These are phyloP conservation scores for Drosophila rhopaloa DNA, from an alignment of 1,140 invertebrate genomes.

Conservation along the genomic window DNA sequence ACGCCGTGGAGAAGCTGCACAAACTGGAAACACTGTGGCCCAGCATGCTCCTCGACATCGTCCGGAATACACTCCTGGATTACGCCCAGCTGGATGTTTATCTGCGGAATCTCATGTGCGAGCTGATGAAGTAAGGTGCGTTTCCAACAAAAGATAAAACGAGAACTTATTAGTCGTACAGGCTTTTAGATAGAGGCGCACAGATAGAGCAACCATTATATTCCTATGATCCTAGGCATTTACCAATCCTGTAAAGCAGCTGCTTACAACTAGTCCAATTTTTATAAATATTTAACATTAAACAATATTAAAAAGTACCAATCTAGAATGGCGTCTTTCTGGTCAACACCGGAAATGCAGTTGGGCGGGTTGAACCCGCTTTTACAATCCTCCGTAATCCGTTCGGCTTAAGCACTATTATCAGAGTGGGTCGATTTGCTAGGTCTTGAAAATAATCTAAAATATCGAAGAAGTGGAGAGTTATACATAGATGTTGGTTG, in stretches of 20 bases:
- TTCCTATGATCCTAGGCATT: conserved; percentile 73
- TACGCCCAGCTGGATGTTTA: conserved; percentile 91
- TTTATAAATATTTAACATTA: conserved; percentile 82
- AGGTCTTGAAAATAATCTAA: too few relatives aligned
- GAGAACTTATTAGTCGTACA: conserved; percentile 49
- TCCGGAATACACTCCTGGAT: conserved; percentile 90
- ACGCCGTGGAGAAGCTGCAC: conserved; percentile 90
- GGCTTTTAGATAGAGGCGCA: conserved; percentile 65
- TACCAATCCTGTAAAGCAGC: conserved; percentile 71
- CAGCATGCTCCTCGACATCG: conserved; percentile 89
- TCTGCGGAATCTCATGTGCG: conserved; percentile 87
- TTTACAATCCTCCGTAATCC: background rate
- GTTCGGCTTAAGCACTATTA: background rate
- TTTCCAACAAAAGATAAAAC: background rate
- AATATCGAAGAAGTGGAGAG: too few relatives aligned
- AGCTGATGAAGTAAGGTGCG: conserved; percentile 72
- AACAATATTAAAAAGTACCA: conserved; percentile 63
- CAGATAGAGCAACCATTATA: conserved; percentile 48
- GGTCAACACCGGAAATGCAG: conserved; percentile 25
- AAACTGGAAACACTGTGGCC: conserved; percentile 91
- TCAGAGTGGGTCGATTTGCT: background rate
- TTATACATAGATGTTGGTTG: too few relatives aligned
- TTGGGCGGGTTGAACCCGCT: conserved; percentile 17
- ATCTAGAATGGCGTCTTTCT: conserved; percentile 18
- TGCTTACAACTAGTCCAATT: conserved; percentile 73